Base-by-base conservation (phyloP, 2,797 vertebrate genomes). In the Sphenodon punctatus region DNA sequence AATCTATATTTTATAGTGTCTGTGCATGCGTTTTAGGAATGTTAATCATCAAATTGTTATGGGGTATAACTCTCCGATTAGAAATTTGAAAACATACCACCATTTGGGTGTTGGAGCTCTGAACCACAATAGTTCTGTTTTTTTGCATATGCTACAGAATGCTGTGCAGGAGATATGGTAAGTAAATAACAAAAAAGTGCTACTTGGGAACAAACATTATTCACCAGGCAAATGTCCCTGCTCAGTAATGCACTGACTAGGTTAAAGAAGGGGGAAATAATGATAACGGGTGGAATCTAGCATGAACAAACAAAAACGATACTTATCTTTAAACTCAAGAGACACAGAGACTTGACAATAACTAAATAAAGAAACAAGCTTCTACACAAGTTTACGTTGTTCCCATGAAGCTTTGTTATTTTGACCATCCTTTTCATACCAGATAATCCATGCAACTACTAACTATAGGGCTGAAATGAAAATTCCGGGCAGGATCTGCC, bases 401-500 rank as follows among this genome's bases (percentile, higher is more conserved):
- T 86, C 58, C 61, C 49, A 58, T 82, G 82, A 56, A 87, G 61
- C 49, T 75, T 87, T 75, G 72, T 92, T 89, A 89, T 70, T 1
- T 1, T 43, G 60, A 30, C 36, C 84, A 74, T 65, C 82, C 75
- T 83, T 91, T 83, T 87, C 78, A 73, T 41, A 73, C 58, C 65
- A 59, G 70, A 46, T 88, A 92, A 93, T 84, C 84, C 87, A 87
- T 75, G 67, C 8, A 65, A 78, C 77, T 69, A 41, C 78, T 78
- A 87, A 87, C 89, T 73, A 89, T 87, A 87, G n/a, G n/a, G n/a
- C n/a, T n/a, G n/a, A n/a, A n/a, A n/a, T n/a, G n/a, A n/a, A n/a
- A n/a, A n/a, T n/a, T n/a, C n/a, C n/a, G n/a, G n/a, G n/a, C n/a
- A n/a, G n/a, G n/a, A n/a, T n/a, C n/a, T n/a, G n/a, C n/a, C n/a